Evolutionary conservation across 2,888 invertebrate genomes (phyloP).

Genomic region (Cantharis flavilabris): DNA sequence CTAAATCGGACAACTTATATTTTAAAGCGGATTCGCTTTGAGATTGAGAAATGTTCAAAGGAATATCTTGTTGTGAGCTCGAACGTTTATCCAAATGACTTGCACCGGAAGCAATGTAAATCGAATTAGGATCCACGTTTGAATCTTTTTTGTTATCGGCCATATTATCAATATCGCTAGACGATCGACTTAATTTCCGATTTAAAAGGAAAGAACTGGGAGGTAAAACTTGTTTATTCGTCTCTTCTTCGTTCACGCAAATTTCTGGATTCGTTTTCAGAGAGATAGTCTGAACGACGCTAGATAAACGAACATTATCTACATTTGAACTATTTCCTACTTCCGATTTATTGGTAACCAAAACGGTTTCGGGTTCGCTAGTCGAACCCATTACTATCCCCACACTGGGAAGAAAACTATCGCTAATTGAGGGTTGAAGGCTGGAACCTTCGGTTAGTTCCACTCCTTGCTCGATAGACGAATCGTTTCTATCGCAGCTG

Average conservation of each 20-base stretch:
- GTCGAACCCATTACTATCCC: constrained; percentile 64
- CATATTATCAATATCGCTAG: constrained; percentile 64
- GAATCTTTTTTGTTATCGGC: constrained; percentile 34
- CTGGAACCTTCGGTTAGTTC: constrained; percentile 47
- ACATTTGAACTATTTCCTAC: constrained; percentile 50
- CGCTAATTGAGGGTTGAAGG: constrained; percentile 25
- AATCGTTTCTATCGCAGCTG: constrained; percentile 4
- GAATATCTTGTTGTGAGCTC: constrained; percentile 69
- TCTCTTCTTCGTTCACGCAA: constrained; percentile 48
- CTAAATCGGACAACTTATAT: constrained; percentile 58
- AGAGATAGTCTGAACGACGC: constrained; percentile 49
- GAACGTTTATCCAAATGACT: constrained; percentile 55
- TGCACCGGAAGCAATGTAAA: constrained; percentile 28
- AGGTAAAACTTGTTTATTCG: constrained; percentile 57
- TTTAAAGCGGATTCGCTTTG: constrained; percentile 81
- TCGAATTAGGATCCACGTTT: constrained; percentile 26
- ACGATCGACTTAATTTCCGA: constrained; percentile 72
- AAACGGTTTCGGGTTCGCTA: constrained; percentile 20
- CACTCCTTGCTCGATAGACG: constrained; percentile 45
- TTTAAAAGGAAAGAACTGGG: constrained; percentile 62
- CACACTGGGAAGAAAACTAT: constrained; percentile 65
- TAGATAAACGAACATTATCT: constrained; percentile 52
- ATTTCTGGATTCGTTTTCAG: constrained; percentile 45
- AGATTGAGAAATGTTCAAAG: constrained; percentile 73
- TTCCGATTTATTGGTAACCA: constrained; percentile 50